These are phyloP conservation scores for Alligator sinensis DNA, from an alignment of 2,113 vertebrate species.

Conservation along the genomic window DNA sequence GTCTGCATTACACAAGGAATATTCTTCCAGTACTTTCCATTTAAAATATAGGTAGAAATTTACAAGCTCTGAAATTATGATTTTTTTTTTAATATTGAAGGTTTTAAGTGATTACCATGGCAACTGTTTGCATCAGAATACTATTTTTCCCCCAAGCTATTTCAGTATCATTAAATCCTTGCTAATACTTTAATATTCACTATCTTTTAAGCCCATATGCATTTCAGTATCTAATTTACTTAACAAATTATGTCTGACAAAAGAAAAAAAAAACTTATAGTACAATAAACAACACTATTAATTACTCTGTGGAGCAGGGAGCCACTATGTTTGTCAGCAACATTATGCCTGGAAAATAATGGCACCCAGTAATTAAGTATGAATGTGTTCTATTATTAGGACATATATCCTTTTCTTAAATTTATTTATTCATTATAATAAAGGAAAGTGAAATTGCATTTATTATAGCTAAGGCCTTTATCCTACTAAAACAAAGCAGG, in stretches of 20 bases:
- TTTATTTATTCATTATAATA: slow-evolving; percentile 52
- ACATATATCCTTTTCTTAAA: slow-evolving; percentile 38
- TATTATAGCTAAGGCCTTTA: slow-evolving; percentile 38
- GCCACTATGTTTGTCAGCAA: slow-evolving; percentile 52
- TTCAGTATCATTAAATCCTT: slow-evolving; percentile 76
- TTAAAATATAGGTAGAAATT: slow-evolving; percentile 25
- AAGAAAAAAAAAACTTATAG: slow-evolving; percentile 64
- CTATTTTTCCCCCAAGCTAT: slow-evolving; percentile 65
- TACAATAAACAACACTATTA: slow-evolving; percentile 73
- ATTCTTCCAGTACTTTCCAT: neutral
- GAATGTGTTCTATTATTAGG: slow-evolving; percentile 63
- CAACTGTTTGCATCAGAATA: slow-evolving; percentile 74
- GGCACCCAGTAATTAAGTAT: slow-evolving; percentile 63
- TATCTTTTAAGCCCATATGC: slow-evolving; percentile 65
- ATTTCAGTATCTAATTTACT: slow-evolving; percentile 75
- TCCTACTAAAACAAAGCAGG: slow-evolving; percentile 65
- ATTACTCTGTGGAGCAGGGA: slow-evolving; percentile 61
- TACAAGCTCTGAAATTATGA: slow-evolving; percentile 49
- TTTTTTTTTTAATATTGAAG: slow-evolving; percentile 40
- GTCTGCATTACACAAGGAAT: neutral
- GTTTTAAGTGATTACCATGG: slow-evolving; percentile 77
- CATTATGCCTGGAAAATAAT: slow-evolving; percentile 58
- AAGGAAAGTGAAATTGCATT: slow-evolving; percentile 52
- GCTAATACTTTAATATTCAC: slow-evolving; percentile 75
- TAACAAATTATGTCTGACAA: slow-evolving; percentile 75